A percentile compares a stretch with the other conserved stretches of the same genome.
phyloP scores from a whole-genome alignment of 2,113 vertebrate genomes.

The Ceyx melanurus region DNA sequence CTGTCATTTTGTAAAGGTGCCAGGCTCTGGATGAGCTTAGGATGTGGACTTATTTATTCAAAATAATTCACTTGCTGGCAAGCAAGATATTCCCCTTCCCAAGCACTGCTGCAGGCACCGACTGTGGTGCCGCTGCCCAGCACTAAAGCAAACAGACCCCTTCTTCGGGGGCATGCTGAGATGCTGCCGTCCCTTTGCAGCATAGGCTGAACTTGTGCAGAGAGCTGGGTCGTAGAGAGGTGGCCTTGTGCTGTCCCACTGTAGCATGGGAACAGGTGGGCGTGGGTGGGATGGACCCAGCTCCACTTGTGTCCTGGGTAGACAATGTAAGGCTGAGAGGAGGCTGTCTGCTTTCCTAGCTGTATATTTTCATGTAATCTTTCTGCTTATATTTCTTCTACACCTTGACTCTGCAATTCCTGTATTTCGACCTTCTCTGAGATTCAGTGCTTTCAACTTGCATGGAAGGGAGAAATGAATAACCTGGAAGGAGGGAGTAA shows the following conservation, averaged over 20 bases:
- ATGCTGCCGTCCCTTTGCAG: not conserved
- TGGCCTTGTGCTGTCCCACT: not conserved
- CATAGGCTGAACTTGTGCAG: accelerated
- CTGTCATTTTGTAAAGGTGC: not conserved
- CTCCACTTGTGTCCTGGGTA: not conserved
- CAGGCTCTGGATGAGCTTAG: not conserved
- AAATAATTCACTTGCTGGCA: not conserved
- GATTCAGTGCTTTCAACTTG: not conserved
- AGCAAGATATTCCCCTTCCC: not conserved
- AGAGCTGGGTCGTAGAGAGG: accelerated
- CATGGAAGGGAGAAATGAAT: not conserved
- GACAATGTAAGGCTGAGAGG: not conserved
- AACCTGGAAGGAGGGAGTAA: not conserved
- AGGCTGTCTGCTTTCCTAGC: not conserved
- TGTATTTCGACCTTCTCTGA: not conserved
- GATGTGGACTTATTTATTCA: not conserved
- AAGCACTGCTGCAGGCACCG: accelerated
- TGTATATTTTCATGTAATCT: not conserved
- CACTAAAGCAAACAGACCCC: not conserved
- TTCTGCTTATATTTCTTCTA: not conserved
- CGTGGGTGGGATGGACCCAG: accelerated
- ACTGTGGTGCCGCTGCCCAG: not conserved
- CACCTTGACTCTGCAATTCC: not conserved
- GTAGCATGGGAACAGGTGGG: not conserved
- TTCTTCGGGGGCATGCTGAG: not conserved